Base-by-base conservation (phyloP, 30 jellyfish, hydroid and myxozoan genomes). In the Cassiopea xamachana region DNA sequence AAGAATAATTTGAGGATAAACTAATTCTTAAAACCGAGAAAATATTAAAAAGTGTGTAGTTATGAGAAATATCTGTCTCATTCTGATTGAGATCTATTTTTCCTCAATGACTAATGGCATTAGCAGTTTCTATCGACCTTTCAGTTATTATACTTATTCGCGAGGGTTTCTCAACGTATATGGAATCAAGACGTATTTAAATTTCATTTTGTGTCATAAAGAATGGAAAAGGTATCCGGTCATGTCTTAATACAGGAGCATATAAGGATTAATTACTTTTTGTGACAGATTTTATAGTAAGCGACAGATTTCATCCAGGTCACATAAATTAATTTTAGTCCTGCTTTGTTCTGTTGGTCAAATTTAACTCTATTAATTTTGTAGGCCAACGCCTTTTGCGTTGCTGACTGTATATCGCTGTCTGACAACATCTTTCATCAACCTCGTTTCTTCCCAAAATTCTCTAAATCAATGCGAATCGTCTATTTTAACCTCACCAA, bases 241-340 rank as follows among this genome's bases (percentile, higher is more conserved):
- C 55, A 19, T 71, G 80, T 12, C 51, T 71, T 19, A 18, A 71
- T 17, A 0, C 10, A 19, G 49, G 7, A 14, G 39, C 15, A 27
- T 4, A 5, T 64, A 64, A 64, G 15, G 74, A 64, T 2, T 9
- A 64, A 27, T 17, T 5, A 4, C 74, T 75, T 13, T 46, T 78
- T 69, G 87, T 78, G 75, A 78, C 87, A 78, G 1, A 39, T 43
- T 48, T 39, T 49, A 82, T 74, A 82, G 27, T 16, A 70, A 69
- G 75, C 68, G 90, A 82, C 90, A 82, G 82, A 45, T 50, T 14
- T 45, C 82, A 68, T 49, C 82, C 48, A 50, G 90, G 90, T 82
- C 82, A 82, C 83, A 27, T 75, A 78, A 55, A 48, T 43, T 6
- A 19, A 71, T 16, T 71, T 9, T 71, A 2, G 43, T 17, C 15